Conservation (phyloP, 2,797 vertebrate genomes). For the Leptoclinus maculatus region DNA sequence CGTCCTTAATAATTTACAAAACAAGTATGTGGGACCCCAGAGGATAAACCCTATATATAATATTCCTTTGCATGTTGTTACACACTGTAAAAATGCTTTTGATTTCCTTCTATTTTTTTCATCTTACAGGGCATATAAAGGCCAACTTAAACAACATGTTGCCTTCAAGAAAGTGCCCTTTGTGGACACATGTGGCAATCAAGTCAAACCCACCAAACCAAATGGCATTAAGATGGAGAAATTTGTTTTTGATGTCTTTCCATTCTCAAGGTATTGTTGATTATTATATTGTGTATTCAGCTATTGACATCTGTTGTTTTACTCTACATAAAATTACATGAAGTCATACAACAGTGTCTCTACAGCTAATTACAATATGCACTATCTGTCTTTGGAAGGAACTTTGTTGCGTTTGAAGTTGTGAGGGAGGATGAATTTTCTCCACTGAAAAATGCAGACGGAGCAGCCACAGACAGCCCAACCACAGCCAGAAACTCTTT, state of each 20-base stretch:
- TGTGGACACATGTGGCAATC: slow-evolving; percentile 88
- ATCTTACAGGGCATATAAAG: slow-evolving; percentile 84
- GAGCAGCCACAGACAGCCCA: slow-evolving; percentile 85
- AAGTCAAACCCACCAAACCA: slow-evolving; percentile 87
- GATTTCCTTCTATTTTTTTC: background rate
- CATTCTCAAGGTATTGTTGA: slow-evolving; percentile 88
- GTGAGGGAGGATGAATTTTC: slow-evolving; percentile 94
- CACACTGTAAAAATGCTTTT: background rate
- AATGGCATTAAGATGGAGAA: slow-evolving; percentile 99
- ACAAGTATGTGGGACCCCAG: too few relatives aligned
- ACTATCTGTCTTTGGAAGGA: slow-evolving; percentile 77
- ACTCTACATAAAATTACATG: background rate
- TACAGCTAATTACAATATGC: background rate
- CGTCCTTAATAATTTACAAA: background rate
- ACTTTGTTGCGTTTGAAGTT: slow-evolving; percentile 93
- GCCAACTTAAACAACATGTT: slow-evolving; percentile 87
- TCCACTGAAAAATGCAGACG: slow-evolving; percentile 91
- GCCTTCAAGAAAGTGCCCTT: slow-evolving; percentile 94
- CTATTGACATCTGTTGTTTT: background rate
- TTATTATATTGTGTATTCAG: background rate
- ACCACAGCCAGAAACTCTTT: slow-evolving; percentile 86
- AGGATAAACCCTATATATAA: background rate
- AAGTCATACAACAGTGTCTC: background rate
- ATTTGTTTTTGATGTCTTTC: slow-evolving; percentile 97
- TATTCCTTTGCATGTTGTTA: background rate